Percentiles rank a stretch among this genome's conserved stretches.
phyloP scores from a whole-genome alignment of 1,140 invertebrate species.

The Meloidogyne hapla region DNA sequence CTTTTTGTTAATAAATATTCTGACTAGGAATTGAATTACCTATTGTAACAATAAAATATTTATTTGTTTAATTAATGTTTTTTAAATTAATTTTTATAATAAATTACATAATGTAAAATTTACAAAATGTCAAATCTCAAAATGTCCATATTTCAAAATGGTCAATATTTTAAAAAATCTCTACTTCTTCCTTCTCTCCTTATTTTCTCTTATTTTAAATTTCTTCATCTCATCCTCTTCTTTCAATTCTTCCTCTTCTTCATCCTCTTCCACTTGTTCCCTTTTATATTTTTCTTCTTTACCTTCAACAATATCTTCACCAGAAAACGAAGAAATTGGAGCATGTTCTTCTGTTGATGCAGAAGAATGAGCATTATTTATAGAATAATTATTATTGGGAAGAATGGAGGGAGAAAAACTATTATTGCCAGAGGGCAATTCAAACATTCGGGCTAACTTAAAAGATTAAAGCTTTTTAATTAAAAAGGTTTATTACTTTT shows the following conservation, averaged over 20 bases:
- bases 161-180: too few species aligned
- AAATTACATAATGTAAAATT: too few species aligned
- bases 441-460: conserved; percentile 19
- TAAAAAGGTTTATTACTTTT: conserved; percentile 71
- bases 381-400: not conserved
- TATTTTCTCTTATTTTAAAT: not conserved
- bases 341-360: not conserved
- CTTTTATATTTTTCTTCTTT: conserved; percentile 12
- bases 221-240: not conserved
- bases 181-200: not conserved
- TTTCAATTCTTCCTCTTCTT: conserved; percentile 13
- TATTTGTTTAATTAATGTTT: too few species aligned
- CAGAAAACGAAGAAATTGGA: not conserved
- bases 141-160: too few species aligned
- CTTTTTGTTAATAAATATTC: too few species aligned
- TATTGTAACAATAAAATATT: not conserved
- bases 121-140: too few species aligned
- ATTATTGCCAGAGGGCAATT: not conserved
- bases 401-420: not conserved
- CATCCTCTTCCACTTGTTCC: not conserved
- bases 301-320: not conserved
- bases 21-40: too few species aligned
- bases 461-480: not conserved
- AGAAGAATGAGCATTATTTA: not conserved
- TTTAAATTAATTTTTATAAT: too few species aligned